Base-by-base conservation (phyloP, 2,888 invertebrate species). In the Lycia hirtaria region DNA sequence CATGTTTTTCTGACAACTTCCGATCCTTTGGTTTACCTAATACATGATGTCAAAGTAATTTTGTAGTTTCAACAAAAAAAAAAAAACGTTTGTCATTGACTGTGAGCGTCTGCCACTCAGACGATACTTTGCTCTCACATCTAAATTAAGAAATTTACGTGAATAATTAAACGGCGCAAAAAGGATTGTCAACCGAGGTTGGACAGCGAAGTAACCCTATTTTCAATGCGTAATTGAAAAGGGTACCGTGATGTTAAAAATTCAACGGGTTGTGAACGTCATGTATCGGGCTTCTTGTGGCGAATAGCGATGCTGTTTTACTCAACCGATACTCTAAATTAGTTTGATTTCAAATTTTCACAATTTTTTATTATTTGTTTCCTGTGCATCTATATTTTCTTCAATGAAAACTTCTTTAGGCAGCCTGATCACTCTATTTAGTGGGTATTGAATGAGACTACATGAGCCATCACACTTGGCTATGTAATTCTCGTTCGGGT, bases 141-240 rank as follows among this genome's bases (percentile, higher is more conserved):
- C 87, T 85, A 88, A 88, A 89, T 92, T 86, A 88, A 88, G 90
- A 85, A 86, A 88, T 88, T 87, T 88, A 60, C 80, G 74, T 92
- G 73, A 91, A 92, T 90, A 88, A 91, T 89, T 88, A 83, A 92
- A 71, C 73, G 76, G 66, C 85, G 83, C 81, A 89, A 92, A 91
- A 91, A 91, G 92, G 90, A 86, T 88, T 92, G 88, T 91, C 91
- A 90, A 81, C 80, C 76, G 80, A 78, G 81, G 82, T 83, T 82
- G 90, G 90, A 88, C 88, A 88, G 87, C 72, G 76, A 83, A 81
- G 80, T 85, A 84, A 81, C 83, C 87, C 88, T 81, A 83, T 85
- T 88, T 87, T 81, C 86, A 78, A 84, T 86, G 85, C 79, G 80
- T 90, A 91, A 91, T 90, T 91, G 91, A 92, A 89, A 89, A 90